Evolutionary conservation across 1,140 invertebrate genomes (phyloP).

Genomic region (Rhyacophila brunnea): DNA sequence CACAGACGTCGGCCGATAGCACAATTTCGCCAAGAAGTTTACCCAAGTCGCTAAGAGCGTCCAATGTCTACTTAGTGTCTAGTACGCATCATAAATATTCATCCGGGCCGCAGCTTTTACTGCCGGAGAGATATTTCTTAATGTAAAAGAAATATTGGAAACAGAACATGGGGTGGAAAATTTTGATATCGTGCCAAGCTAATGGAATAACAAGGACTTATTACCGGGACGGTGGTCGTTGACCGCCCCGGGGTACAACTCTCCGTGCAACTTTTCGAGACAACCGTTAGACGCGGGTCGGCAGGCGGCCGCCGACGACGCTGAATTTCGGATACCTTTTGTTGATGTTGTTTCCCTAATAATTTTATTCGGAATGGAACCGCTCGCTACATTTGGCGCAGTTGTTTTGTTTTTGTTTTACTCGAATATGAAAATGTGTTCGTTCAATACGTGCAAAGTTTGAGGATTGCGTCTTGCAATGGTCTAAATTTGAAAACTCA

Average conservation of each 20-base stretch:
- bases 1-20: too few relatives aligned
- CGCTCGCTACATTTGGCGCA: conserved; percentile 15
- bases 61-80: conserved; percentile 35
- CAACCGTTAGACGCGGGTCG: conserved; percentile 22
- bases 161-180: conserved; percentile 9
- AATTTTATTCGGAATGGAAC: too few relatives aligned
- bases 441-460: too few relatives aligned
- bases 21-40: too few relatives aligned
- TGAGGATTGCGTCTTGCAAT: too few relatives aligned
- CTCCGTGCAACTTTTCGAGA: conserved; percentile 18
- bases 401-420: background rate
- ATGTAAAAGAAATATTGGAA: conserved; percentile 36
- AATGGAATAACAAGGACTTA: conserved; percentile 37
- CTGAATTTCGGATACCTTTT: conserved; percentile 20
- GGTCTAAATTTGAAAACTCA: too few relatives aligned
- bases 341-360: background rate
- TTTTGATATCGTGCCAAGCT: conserved; percentile 32
- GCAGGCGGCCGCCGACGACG: background rate
- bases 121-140: conserved; percentile 23
- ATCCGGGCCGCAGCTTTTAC: conserved; percentile 17
- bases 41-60: background rate
- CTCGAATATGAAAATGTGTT: too few relatives aligned
- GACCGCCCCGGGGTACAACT: conserved; percentile 15
- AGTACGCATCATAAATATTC: conserved; percentile 34
- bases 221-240: conserved; percentile 16